These are phyloP conservation scores for Cantharis rufa DNA, from an alignment of 2,888 invertebrate genomes.

Conservation along the genomic window DNA sequence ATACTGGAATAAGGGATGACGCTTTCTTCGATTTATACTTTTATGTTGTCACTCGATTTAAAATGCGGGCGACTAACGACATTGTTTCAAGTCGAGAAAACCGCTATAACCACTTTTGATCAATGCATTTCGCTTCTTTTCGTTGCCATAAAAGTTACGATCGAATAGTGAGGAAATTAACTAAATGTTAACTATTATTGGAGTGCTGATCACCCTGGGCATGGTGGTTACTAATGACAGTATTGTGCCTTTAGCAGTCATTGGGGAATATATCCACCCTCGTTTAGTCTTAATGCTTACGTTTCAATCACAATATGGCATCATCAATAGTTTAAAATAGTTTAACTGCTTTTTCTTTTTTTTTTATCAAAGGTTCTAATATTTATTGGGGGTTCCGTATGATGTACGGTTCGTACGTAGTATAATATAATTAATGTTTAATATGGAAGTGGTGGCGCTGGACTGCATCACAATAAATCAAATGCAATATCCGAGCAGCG, in stretches of 20 bases:
- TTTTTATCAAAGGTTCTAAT: neutral
- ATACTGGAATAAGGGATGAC: conserved; percentile 8
- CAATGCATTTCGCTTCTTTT: conserved; percentile 18
- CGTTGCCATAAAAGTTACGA: conserved; percentile 28
- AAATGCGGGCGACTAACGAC: conserved; percentile 50
- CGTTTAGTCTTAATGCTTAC: conserved; percentile 14
- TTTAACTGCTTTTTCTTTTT: neutral
- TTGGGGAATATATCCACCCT: conserved; percentile 26
- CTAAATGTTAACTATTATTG: conserved; percentile 39
- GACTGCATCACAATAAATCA: conserved; percentile 45
- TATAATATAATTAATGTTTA: conserved; percentile 2
- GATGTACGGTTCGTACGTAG: neutral
- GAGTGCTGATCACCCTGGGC: conserved; percentile 38
- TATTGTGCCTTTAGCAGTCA: conserved; percentile 36
- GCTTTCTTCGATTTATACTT: conserved; percentile 37
- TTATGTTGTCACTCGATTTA: conserved; percentile 41
- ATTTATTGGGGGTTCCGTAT: neutral
- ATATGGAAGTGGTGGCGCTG: conserved; percentile 19
- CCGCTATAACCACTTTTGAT: conserved; percentile 18
- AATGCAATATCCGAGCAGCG: conserved; percentile 48
- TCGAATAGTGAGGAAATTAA: conserved; percentile 38
- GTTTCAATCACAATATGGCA: neutral
- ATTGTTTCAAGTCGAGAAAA: conserved; percentile 40
- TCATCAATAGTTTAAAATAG: neutral
- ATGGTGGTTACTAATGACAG: conserved; percentile 42